Base-by-base conservation (phyloP, 2,888 invertebrate species). In the Tachystola acroxantha region DNA sequence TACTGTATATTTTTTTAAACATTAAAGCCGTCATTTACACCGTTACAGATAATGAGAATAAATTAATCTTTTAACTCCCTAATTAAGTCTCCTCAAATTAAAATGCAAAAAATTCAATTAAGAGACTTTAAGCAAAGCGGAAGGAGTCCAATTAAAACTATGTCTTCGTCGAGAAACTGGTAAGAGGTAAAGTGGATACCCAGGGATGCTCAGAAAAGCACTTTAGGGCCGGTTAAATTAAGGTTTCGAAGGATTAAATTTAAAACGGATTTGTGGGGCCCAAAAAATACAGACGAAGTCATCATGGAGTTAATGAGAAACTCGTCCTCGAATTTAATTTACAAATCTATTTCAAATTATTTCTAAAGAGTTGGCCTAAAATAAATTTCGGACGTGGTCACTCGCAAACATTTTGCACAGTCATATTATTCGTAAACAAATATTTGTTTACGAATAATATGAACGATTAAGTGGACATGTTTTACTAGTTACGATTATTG, bases 121-220 rank as follows among this genome's bases (percentile, higher is more conserved):
- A 61, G 51, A 55, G 54, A 63, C 63, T 54, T 64, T 63, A 63
- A 69, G 70, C 48, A 64, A 72, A 70, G 59, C 64, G 72, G 70
- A 72, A 71, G 64, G 57, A 66, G 63, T 66, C 70, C 69, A 79
- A 79, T 78, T 77, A 78, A 78, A 79, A 76, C 70, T 75, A 75
- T 75, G 75, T 76, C 77, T 67, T 70, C 60, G 60, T 47, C 39
- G 46, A 50, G 49, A 52, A 52, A 57, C 62, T 57, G 65, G 56
- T 56, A 63, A 64, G 61, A 65, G 65, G 64, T 61, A 59, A 70
- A 71, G 61, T 63, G 67, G 64, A 69, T 58, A 60, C 64, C 64
- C 64, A 56, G 46, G 31, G 42, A 55, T 57, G 57, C 58, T 64
- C 55, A 62, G 64, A 53, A 64, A 68, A 70, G 69, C 68, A 75